Percentiles rank a stretch among this genome's conserved stretches.
Conservation (phyloP, 1,140 invertebrate genomes). For the Lordiphosa mommai region DNA sequence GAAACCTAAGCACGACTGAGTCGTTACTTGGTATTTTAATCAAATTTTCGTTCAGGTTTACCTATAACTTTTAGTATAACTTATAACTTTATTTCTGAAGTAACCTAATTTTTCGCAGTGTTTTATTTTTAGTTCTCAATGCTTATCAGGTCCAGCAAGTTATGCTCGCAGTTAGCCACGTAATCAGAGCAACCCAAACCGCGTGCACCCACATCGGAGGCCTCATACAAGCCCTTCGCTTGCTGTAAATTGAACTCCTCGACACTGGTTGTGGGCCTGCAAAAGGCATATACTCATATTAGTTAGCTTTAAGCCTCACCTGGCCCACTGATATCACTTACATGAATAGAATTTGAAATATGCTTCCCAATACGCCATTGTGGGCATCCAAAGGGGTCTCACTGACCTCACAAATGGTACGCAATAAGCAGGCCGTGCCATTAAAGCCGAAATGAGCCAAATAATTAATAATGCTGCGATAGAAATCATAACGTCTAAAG, state of each 20-base stretch:
- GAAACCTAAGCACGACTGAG: too few relatives aligned
- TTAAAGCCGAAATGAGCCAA: conserved; percentile 80
- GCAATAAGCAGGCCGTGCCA: conserved; percentile 80
- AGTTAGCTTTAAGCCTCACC: conserved; percentile 33
- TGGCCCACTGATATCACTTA: conserved; percentile 54
- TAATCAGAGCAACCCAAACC: conserved; percentile 44
- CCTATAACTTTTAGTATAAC: too few relatives aligned
- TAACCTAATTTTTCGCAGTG: too few relatives aligned
- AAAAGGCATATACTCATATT: conserved; percentile 19
- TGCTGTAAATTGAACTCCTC: conserved; percentile 44
- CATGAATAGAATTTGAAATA: conserved; percentile 81
- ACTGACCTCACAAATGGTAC: conserved; percentile 81
- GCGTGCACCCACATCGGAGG: conserved; percentile 49
- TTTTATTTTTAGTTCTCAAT: conserved; percentile 30
- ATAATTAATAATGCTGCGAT: conserved; percentile 60
- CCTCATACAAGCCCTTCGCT: conserved; percentile 51
- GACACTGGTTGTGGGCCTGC: conserved; percentile 55
- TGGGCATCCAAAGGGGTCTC: conserved; percentile 73
- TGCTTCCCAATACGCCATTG: conserved; percentile 80
- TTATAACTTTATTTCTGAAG: too few relatives aligned
- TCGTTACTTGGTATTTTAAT: too few relatives aligned
- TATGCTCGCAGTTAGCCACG: conserved; percentile 52
- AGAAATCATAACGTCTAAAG: conserved; percentile 57
- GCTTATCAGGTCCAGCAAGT: conserved; percentile 66
- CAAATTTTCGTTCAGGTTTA: too few relatives aligned